Conservation (phyloP, 2,797 vertebrate genomes). For the Eidolon dupreanum region DNA sequence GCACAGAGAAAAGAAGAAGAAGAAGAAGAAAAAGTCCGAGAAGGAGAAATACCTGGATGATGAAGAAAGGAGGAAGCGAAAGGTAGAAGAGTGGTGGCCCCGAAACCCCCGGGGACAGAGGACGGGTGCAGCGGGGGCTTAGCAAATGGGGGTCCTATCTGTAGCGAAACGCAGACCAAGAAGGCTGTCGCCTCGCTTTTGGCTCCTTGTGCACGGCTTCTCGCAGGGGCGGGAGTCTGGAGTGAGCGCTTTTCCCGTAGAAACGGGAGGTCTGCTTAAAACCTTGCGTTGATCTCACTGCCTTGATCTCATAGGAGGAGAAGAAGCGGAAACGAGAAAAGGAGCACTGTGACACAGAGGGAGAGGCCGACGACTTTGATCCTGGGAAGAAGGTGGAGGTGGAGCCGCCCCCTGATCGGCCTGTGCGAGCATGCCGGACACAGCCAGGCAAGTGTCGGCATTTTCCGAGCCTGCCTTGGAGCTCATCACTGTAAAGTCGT, state of each 20-base stretch:
- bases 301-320: constrained; percentile 89
- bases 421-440: constrained; percentile 94
- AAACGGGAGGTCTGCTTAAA: neutral
- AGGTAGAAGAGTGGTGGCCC: constrained; percentile 83
- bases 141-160: fast-evolving
- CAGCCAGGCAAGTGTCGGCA: constrained; percentile 89
- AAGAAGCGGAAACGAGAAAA: constrained; percentile 97
- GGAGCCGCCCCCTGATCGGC: constrained; percentile 92
- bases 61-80: constrained; percentile 90
- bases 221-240: fast-evolving
- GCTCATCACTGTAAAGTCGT: fast-evolving
- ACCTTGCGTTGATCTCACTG: neutral
- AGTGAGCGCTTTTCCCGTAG: neutral
- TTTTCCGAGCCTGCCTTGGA: neutral
- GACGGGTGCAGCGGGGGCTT: fast-evolving
- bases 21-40: constrained; percentile 98
- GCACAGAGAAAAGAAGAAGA: constrained; percentile 98
- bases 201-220: neutral
- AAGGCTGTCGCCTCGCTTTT: fast-evolving
- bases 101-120: fast-evolving
- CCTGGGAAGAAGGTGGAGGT: constrained; percentile 89
- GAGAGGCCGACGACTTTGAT: constrained; percentile 91
- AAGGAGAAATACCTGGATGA: constrained; percentile 82
- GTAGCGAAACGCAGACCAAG: fast-evolving
- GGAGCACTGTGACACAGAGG: constrained; percentile 93